Conservation (phyloP, 2,113 vertebrate species). For the Rhineura floridana region DNA sequence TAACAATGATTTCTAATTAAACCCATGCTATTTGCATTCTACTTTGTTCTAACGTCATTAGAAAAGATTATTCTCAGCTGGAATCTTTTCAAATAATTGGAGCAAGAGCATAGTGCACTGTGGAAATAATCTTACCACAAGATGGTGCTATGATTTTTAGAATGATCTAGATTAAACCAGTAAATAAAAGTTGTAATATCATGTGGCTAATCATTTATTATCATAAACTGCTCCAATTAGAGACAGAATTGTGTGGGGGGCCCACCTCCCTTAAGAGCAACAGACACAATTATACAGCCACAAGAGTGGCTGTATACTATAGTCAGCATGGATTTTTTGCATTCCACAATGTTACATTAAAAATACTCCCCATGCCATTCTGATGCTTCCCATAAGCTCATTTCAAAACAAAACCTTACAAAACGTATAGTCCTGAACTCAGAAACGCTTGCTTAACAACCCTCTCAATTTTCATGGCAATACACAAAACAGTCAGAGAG, state of each 20-base stretch:
- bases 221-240: background rate
- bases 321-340: no score
- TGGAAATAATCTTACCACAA: conserved; percentile 8
- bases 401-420: no score
- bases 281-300: no score
- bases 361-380: no score
- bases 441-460: no score
- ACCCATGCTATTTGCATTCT: conserved; percentile 23
- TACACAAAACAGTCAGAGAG: no score
- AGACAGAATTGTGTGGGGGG: background rate
- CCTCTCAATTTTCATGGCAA: no score
- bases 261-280: background rate
- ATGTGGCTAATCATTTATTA: background rate
- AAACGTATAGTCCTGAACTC: no score
- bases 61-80: conserved; percentile 32
- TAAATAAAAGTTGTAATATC: conserved; percentile 8
- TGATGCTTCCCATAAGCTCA: no score
- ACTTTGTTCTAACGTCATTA: conserved; percentile 15
- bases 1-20: conserved; percentile 46
- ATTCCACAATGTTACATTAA: no score
- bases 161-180: background rate
- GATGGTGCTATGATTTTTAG: conserved; percentile 54
- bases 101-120: accelerated
- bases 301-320: no score
- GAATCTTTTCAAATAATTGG: background rate